These are phyloP conservation scores for Larimichthys polyactis DNA, from an alignment of 2,113 vertebrate species.

Conservation along the genomic window DNA sequence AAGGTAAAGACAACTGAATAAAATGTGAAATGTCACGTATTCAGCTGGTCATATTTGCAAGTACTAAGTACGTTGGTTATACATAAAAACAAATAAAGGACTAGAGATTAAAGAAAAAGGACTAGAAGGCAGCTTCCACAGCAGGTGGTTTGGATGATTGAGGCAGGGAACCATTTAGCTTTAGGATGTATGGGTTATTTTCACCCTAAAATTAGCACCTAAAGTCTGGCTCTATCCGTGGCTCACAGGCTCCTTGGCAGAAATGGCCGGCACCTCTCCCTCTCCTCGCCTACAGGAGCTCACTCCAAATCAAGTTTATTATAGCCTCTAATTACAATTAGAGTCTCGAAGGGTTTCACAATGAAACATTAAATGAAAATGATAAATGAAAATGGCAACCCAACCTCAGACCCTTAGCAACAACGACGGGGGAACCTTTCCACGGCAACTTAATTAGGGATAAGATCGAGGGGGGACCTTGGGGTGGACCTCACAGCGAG, in stretches of 20 bases:
- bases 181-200: not conserved
- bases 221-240: conserved; percentile 8
- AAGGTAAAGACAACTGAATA: not conserved
- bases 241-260: conserved; percentile 42
- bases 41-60: not conserved
- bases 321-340: conserved; percentile 75
- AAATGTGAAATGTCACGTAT: conserved; percentile 14
- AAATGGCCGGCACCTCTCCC: conserved; percentile 26
- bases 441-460: conserved; percentile 54
- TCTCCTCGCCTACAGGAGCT: conserved; percentile 56
- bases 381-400: conserved; percentile 66
- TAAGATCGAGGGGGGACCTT: conserved; percentile 20
- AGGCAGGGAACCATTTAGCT: conserved; percentile 18
- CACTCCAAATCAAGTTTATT: conserved; percentile 76
- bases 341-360: conserved; percentile 64
- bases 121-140: conserved; percentile 3
- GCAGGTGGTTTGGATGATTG: conserved; percentile 17
- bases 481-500: conserved; percentile 33
- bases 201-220: conserved; percentile 5
- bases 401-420: conserved; percentile 50
- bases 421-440: conserved; percentile 27
- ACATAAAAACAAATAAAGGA: conserved; percentile 24
- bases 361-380: conserved; percentile 72
- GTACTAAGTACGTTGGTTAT: not conserved
- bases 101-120: not conserved